These are phyloP conservation scores for Brachystomella parvula DNA, from an alignment of 1,140 invertebrate genomes.

Conservation along the genomic window DNA sequence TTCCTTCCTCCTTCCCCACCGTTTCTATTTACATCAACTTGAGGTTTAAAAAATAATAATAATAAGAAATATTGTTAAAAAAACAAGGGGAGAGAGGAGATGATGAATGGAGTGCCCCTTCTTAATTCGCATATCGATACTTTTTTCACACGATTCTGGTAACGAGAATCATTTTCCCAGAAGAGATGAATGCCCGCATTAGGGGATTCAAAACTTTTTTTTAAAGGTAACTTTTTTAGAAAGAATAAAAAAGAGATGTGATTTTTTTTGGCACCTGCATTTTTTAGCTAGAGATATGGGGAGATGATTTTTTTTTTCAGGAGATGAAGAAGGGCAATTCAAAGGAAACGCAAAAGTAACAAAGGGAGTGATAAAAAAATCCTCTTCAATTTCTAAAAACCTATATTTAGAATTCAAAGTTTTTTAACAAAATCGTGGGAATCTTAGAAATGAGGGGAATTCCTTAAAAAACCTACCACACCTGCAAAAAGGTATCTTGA, in stretches of 20 bases:
- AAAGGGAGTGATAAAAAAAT: neutral
- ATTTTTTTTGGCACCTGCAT: conserved; percentile 10
- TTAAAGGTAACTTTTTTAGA: neutral
- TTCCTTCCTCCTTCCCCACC: neutral
- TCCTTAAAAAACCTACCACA: too few relatives aligned
- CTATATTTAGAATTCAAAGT: neutral
- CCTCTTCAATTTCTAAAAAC: neutral
- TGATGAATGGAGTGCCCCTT: neutral
- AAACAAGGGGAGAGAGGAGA: neutral
- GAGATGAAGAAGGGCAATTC: neutral
- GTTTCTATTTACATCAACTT: conserved; percentile 8
- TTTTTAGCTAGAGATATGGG: neutral
- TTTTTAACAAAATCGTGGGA: conserved; percentile 10
- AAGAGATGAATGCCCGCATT: too few relatives aligned
- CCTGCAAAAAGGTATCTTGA: too few relatives aligned
- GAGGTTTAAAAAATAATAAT: neutral
- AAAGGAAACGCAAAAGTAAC: neutral
- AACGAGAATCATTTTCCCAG: neutral
- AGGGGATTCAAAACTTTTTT: neutral
- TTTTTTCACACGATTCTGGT: conserved; percentile 3
- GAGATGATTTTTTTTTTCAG: conserved; percentile 2
- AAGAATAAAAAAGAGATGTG: neutral
- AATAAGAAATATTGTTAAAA: neutral
- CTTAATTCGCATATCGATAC: conserved; percentile 5
- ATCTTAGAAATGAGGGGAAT: too few relatives aligned